A percentile compares a stretch with the other conserved stretches of the same genome.
These are phyloP conservation scores for Holocentrus rufus DNA, from an alignment of 2,797 vertebrate genomes.

Conservation along the genomic window DNA sequence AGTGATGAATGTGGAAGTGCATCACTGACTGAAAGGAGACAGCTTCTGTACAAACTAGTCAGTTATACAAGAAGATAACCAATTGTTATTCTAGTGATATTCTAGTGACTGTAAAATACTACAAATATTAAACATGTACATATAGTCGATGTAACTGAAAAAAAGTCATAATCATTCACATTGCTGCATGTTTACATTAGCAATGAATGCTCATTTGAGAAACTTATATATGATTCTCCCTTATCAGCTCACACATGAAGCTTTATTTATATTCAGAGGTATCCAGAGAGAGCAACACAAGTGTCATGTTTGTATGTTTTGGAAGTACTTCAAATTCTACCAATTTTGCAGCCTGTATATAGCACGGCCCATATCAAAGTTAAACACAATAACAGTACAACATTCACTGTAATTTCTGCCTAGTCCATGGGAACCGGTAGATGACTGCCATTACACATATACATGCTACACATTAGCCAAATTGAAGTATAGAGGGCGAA, in stretches of 20 bases:
- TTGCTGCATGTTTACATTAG: not conserved
- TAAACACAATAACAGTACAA: not conserved
- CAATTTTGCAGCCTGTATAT: not conserved
- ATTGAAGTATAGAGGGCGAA: slow-evolving; percentile 64
- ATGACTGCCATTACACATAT: slow-evolving; percentile 63
- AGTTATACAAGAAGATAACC: slow-evolving; percentile 15
- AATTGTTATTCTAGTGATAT: not conserved
- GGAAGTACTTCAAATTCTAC: slow-evolving; percentile 8
- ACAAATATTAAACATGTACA: slow-evolving; percentile 2
- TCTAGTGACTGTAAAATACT: slow-evolving; percentile 21
- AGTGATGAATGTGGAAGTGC: slow-evolving; percentile 48
- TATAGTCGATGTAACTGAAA: not conserved
- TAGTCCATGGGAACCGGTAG: slow-evolving; percentile 43
- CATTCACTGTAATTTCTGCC: slow-evolving; percentile 31
- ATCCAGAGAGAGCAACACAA: not conserved
- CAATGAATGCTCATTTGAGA: slow-evolving; percentile 7
- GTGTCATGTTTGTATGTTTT: not conserved
- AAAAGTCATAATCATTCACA: not conserved
- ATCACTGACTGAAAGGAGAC: slow-evolving; percentile 44
- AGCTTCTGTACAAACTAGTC: slow-evolving; percentile 6
- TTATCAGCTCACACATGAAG: not conserved
- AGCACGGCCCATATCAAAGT: slow-evolving; percentile 4
- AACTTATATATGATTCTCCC: too few species aligned
- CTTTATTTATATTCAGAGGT: not conserved
- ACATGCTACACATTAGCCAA: slow-evolving; percentile 68